Evolutionary conservation across 2,113 vertebrate species (phyloP).

Genomic region (Periophthalmus modestus): DNA sequence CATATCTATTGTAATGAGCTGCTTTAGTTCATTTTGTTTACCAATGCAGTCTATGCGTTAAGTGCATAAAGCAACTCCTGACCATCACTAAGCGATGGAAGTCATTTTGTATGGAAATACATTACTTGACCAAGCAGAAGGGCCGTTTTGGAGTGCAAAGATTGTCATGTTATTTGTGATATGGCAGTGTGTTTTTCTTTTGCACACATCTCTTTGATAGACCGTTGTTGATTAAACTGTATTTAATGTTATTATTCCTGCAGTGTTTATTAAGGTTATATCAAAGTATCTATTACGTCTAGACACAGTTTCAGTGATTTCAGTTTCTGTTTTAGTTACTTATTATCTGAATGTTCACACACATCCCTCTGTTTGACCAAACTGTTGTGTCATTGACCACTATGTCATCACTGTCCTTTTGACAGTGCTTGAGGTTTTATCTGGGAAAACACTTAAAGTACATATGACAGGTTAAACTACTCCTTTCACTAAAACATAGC

Average conservation of each 20-base stretch:
- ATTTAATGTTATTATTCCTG: neutral
- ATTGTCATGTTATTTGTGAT: neutral
- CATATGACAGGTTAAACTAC: too few relatives aligned
- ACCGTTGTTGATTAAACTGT: neutral
- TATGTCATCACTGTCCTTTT: constrained; percentile 10
- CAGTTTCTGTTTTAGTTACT: constrained; percentile 53
- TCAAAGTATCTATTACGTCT: neutral
- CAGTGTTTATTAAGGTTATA: neutral
- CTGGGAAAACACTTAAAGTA: neutral
- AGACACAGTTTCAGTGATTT: constrained; percentile 21
- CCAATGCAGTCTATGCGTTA: constrained; percentile 38
- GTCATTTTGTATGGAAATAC: constrained; percentile 17
- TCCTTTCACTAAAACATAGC: too few relatives aligned
- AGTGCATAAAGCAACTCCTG: constrained; percentile 50
- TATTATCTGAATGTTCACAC: constrained; percentile 58
- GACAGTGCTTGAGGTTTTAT: neutral
- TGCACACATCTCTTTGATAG: neutral
- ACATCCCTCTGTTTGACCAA: constrained; percentile 21
- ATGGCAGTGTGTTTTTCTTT: neutral
- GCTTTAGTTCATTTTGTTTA: constrained; percentile 40
- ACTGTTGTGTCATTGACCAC: constrained; percentile 52
- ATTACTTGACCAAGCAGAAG: neutral
- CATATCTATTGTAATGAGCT: constrained; percentile 40
- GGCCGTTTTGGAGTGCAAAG: neutral
- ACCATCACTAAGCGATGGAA: constrained; percentile 32